Evolutionary conservation across 92 coral and sea anemone species (phyloP), one percentile per base, ranked within the genome.

Genomic region (Porites divaricata): DNA sequence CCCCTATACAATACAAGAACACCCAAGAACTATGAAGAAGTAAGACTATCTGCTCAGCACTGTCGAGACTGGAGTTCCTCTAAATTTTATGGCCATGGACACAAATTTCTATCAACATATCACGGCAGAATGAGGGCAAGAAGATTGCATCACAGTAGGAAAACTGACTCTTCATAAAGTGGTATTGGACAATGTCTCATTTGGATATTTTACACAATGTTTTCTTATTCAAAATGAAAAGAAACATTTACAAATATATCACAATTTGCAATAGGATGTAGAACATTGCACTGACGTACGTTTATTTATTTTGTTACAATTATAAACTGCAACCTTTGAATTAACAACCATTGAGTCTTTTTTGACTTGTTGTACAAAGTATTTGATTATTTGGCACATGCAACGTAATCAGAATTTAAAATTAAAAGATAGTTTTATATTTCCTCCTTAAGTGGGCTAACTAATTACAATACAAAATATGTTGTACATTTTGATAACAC

Each of bases 41-140:
- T 97, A 62, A 78, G 88, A 64, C 89, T 90, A 57, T 90, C 98
- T 25, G 93, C 88, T 45, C 93, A 92, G 13, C 91, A 97, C 57
- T 92, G 93, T 57, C 95, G 92, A 1, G 99, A 97, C 81, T 97
- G 99, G 99, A 95, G 98, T 66, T 97, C 98, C 2, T 88, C 99
- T 4, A 97, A 92, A 63, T 97, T 91, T 48, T 95, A 97, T 41
- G 98, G 98, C 45, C 94, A 95, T 17, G 81, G 81, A 28, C 87
- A 85, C 50, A 85, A 90, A 70, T 91, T 88, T 68, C 76, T 91
- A 25, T 91, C 95, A 51, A 91, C 95, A 16, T 74, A 72, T 52
- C 91, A 91, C 17, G 80, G 85, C 23, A 57, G 63, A 28, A 63
- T 87, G 82, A 81, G 80, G 19, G 80, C 87, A 9, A 78, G 84